Evolutionary conservation across 1,140 invertebrate genomes (phyloP).

Genomic region (Ptiloglossa arizonensis): DNA sequence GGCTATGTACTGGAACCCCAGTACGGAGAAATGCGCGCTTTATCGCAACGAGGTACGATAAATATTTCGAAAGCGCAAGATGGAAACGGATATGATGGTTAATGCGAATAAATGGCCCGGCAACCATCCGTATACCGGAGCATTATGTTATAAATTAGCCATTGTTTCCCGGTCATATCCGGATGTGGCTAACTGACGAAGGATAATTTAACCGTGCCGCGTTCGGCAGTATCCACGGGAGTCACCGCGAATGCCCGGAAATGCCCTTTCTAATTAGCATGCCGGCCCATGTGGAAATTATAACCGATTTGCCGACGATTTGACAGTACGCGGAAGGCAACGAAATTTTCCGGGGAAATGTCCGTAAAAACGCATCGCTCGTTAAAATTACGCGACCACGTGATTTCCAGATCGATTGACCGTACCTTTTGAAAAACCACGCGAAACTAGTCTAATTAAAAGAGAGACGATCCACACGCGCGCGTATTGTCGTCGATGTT

Average conservation of each 20-base stretch:
- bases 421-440: neutral
- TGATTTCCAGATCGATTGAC: neutral
- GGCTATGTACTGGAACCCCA: neutral
- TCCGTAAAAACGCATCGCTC: too few relatives aligned
- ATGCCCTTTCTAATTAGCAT: slow-evolving; percentile 66
- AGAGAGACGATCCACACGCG: too few relatives aligned
- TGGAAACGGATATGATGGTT: slow-evolving; percentile 60
- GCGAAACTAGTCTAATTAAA: neutral
- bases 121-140: slow-evolving; percentile 57
- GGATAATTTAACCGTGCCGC: slow-evolving; percentile 70
- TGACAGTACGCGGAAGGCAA: slow-evolving; percentile 38
- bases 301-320: slow-evolving; percentile 57
- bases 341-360: slow-evolving; percentile 25
- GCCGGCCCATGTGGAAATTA: slow-evolving; percentile 57
- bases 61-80: slow-evolving; percentile 57
- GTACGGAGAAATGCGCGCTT: slow-evolving; percentile 15
- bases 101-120: slow-evolving; percentile 71
- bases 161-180: slow-evolving; percentile 67
- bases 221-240: slow-evolving; percentile 56
- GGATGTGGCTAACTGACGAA: slow-evolving; percentile 71
- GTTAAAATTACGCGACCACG: neutral
- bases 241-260: slow-evolving; percentile 42
- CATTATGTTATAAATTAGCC: slow-evolving; percentile 74
- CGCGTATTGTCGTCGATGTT: too few relatives aligned
- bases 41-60: slow-evolving; percentile 38